Conservation (phyloP, 2,888 invertebrate genomes). For the Leptinotarsa tumamoca region DNA sequence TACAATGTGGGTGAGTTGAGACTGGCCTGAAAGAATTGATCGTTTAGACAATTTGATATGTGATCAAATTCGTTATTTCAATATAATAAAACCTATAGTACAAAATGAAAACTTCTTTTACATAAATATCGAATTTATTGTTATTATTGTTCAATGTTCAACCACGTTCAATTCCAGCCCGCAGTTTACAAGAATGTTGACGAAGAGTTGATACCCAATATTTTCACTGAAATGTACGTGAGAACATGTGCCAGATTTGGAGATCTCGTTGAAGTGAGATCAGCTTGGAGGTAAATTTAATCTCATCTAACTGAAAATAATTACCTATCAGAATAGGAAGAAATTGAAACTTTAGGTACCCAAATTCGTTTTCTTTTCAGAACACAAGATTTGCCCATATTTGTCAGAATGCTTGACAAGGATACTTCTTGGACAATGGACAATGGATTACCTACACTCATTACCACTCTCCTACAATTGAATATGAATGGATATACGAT, state of each 20-base stretch:
- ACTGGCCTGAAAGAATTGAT: too few species aligned
- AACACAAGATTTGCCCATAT: constrained; percentile 78
- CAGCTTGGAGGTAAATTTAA: constrained; percentile 71
- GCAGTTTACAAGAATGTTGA: constrained; percentile 64
- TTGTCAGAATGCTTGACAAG: constrained; percentile 84
- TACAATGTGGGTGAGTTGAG: too few species aligned
- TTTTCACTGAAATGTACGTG: constrained; percentile 71
- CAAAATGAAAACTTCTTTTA: too few species aligned
- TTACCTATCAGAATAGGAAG: too few species aligned
- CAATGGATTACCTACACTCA: constrained; percentile 79
- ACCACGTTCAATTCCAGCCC: constrained; percentile 41
- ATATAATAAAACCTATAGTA: too few species aligned
- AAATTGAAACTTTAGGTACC: too few species aligned
- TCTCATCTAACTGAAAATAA: too few species aligned
- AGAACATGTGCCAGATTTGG: constrained; percentile 72
- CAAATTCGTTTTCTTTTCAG: constrained; percentile 57
- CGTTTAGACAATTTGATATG: too few species aligned
- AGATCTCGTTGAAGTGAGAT: constrained; percentile 76
- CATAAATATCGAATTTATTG: too few species aligned
- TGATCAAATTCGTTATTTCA: too few species aligned
- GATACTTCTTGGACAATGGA: constrained; percentile 77
- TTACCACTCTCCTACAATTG: constrained; percentile 78
- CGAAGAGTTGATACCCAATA: constrained; percentile 70
- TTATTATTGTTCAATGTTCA: too few species aligned
- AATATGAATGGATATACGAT: constrained; percentile 67